Evolutionary conservation across 2,797 vertebrate species (phyloP).

Genomic region (Poeciliopsis paucimaculata): DNA sequence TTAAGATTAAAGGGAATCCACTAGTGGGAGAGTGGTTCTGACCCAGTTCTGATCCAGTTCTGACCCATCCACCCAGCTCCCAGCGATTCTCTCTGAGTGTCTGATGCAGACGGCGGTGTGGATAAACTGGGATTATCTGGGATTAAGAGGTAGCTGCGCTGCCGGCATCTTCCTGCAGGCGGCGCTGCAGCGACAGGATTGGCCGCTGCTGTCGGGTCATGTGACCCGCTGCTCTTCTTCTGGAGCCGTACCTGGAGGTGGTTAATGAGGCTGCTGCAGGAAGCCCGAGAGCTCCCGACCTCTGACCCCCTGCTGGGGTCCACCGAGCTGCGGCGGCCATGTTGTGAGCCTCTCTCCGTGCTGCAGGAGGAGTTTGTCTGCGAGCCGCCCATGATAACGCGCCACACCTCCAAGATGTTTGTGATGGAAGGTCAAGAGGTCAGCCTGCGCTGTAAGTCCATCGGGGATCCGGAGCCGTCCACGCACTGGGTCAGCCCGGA

Average conservation of each 20-base stretch:
- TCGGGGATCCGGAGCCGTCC: conserved; percentile 91
- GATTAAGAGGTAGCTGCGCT: conserved; percentile 79
- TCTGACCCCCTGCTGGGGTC: too few species aligned
- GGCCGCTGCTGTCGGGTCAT: conserved; percentile 34
- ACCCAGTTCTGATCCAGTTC: too few species aligned
- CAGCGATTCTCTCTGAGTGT: not conserved
- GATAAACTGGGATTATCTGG: conserved; percentile 56
- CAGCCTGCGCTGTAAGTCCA: conserved; percentile 91
- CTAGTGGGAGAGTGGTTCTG: not conserved
- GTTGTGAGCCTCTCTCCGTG: not conserved
- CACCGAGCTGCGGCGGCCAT: too few species aligned
- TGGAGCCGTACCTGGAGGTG: too few species aligned
- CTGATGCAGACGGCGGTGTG: not conserved
- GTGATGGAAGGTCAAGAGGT: conserved; percentile 85
- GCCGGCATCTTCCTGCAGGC: conserved; percentile 78
- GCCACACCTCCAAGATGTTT: conserved; percentile 84
- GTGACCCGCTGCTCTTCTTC: conserved; percentile 4
- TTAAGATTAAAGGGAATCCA: too few species aligned
- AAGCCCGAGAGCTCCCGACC: too few species aligned
- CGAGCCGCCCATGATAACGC: conserved; percentile 91
- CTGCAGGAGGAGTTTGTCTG: conserved; percentile 89
- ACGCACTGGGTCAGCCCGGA: conserved; percentile 93
- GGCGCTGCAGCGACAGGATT: conserved; percentile 56
- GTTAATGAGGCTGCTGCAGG: too few species aligned
- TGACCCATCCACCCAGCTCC: not conserved